Base-by-base conservation (phyloP, 1,140 invertebrate genomes). In the Heliconius hermathena region DNA sequence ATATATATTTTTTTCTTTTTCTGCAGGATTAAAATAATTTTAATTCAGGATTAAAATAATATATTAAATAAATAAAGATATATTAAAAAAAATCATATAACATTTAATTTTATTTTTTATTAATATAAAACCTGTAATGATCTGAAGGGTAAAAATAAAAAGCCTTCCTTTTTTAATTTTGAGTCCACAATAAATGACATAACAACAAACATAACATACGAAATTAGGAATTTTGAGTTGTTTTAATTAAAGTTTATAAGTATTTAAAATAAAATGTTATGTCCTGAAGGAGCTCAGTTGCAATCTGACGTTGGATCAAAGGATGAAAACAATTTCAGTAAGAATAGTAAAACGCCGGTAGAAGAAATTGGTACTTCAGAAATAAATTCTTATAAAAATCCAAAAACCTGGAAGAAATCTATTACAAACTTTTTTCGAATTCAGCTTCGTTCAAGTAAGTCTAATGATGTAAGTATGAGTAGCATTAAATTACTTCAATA, bases 371-470 rank as follows among this genome's bases (percentile, higher is more conserved):
- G 80, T 77, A 89, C 77, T 78, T 83, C 88, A 75, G 90, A 93
- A 82, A 78, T 93, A 81, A 87, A 84, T 79, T 92, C 90, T 16
- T 93, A 86, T 66, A 93, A 90, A 88, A 89, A 85, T 80, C 87
- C 88, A 57, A 94, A 89, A 74, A 93, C 84, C 76, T 94, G 92
- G 92, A 94, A 93, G 75, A 94, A 92, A 79, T 92, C 92, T 72
- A 86, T 94, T 71, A 87, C 90, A 2, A 92, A 89, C 82, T 94
- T 94, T 77, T 94, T 94, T 84, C 86, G 91, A 16, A 90, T 91
- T 84, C 91, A 91, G 82, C 83, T 91, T 78, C 89, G 91, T 54
- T 89, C 93, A 66, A 90, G 90, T 13, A 93, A 88, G 85, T 94
- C 92, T 11, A 94, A 91, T 76, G 91, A 93, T 81, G 92, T 93